phyloP scores from a whole-genome alignment of 2,797 vertebrate species.

The Sebastes taczanowskii region DNA sequence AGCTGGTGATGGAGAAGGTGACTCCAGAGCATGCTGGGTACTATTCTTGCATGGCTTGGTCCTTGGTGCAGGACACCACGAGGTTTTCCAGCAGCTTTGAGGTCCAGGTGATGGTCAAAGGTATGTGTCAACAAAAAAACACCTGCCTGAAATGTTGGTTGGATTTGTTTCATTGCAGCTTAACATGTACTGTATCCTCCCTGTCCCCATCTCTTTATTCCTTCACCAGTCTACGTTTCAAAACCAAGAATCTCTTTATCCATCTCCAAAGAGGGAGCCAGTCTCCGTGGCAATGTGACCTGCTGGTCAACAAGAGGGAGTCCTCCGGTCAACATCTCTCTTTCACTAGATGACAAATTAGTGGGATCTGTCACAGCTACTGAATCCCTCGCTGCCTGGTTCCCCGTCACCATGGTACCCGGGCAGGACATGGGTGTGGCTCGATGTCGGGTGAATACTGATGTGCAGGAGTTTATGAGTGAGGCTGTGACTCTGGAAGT shows the following conservation, averaged over 20 bases:
- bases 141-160: not conserved
- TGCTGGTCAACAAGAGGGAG: constrained; percentile 75
- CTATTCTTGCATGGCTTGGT: constrained; percentile 77
- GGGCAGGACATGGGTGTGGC: constrained; percentile 68
- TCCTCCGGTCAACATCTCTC: constrained; percentile 70
- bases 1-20: constrained; percentile 61
- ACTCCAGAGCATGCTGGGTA: constrained; percentile 65
- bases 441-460: constrained; percentile 65
- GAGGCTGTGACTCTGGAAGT: constrained; percentile 74
- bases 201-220: not conserved
- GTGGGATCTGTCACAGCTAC: constrained; percentile 19
- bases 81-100: constrained; percentile 75
- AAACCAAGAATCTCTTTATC: constrained; percentile 74
- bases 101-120: constrained; percentile 75
- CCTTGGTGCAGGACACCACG: constrained; percentile 35
- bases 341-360: constrained; percentile 60
- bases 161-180: not conserved
- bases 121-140: constrained; percentile 49
- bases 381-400: constrained; percentile 64
- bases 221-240: constrained; percentile 69
- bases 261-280: constrained; percentile 56
- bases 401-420: constrained; percentile 56
- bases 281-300: constrained; percentile 71
- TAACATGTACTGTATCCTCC: not conserved
- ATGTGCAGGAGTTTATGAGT: constrained; percentile 72